Percentiles rank a stretch among this genome's conserved stretches.
These are phyloP conservation scores for Tamias sibiricus DNA, from an alignment of 2,113 vertebrate genomes.

Conservation along the genomic window DNA sequence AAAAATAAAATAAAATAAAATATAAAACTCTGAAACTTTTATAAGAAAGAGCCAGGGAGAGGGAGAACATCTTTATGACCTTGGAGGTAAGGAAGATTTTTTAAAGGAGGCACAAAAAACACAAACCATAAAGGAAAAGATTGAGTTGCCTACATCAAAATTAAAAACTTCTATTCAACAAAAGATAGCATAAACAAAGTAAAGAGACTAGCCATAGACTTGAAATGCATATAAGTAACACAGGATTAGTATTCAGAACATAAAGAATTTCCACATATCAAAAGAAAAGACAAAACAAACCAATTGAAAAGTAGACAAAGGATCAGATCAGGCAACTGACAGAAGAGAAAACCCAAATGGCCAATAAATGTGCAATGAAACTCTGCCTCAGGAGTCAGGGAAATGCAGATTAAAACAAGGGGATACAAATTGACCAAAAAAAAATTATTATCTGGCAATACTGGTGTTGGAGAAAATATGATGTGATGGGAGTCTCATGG, in stretches of 20 bases:
- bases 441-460: not conserved
- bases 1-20: constrained; percentile 57
- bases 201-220: constrained; percentile 15
- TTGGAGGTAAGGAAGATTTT: not conserved
- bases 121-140: constrained; percentile 3
- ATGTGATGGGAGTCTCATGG: not conserved
- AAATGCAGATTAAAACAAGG: constrained; percentile 40
- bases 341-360: constrained; percentile 31
- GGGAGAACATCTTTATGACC: constrained; percentile 19
- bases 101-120: not conserved
- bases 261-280: constrained; percentile 32
- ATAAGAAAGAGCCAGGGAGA: not conserved
- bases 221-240: constrained; percentile 17
- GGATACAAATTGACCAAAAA: not conserved
- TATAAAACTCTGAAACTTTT: constrained; percentile 26
- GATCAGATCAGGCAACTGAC: not conserved
- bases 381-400: not conserved
- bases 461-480: not conserved
- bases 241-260: constrained; percentile 38
- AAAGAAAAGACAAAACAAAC: constrained; percentile 38
- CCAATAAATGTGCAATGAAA: constrained; percentile 24
- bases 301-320: constrained; percentile 39
- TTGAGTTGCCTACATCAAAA: constrained; percentile 34
- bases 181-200: constrained; percentile 50
- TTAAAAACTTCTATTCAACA: constrained; percentile 36